Evolutionary conservation across 2,797 vertebrate genomes (phyloP).

Genomic region (Pagetopsis macropterus): DNA sequence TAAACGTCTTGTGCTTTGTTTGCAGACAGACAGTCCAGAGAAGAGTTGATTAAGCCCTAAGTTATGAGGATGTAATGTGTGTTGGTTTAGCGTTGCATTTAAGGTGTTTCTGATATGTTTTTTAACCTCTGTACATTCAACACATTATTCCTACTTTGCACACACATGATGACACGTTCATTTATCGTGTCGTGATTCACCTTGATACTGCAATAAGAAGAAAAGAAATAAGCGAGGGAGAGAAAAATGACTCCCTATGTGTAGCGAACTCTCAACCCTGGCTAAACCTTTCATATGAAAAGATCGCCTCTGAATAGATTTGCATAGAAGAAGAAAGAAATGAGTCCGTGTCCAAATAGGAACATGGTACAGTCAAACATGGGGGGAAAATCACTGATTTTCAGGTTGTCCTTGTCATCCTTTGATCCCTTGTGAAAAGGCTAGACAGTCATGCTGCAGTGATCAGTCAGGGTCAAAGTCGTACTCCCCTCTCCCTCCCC

Average conservation of each 20-base stretch:
- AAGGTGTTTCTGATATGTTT: constrained; percentile 1
- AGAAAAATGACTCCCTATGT: constrained; percentile 6
- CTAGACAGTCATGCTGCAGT: constrained; percentile 80
- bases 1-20: neutral
- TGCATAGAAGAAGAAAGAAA: constrained; percentile 51
- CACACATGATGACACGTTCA: neutral
- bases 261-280: constrained; percentile 28
- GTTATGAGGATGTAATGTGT: neutral
- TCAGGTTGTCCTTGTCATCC: constrained; percentile 75
- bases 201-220: constrained; percentile 12
- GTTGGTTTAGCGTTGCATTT: neutral
- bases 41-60: neutral
- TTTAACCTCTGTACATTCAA: neutral
- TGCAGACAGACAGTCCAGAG: neutral
- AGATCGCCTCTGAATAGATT: constrained; percentile 54
- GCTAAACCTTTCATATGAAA: constrained; percentile 44
- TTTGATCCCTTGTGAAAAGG: constrained; percentile 77
- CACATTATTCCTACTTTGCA: neutral
- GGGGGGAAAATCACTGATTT: constrained; percentile 50
- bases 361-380: constrained; percentile 43
- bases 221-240: neutral
- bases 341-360: constrained; percentile 60
- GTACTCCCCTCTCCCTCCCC: constrained; percentile 49
- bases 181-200: constrained; percentile 23
- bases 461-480: constrained; percentile 82